phyloP scores from a whole-genome alignment of 1,140 invertebrate genomes.

The Leucophenga varia region DNA sequence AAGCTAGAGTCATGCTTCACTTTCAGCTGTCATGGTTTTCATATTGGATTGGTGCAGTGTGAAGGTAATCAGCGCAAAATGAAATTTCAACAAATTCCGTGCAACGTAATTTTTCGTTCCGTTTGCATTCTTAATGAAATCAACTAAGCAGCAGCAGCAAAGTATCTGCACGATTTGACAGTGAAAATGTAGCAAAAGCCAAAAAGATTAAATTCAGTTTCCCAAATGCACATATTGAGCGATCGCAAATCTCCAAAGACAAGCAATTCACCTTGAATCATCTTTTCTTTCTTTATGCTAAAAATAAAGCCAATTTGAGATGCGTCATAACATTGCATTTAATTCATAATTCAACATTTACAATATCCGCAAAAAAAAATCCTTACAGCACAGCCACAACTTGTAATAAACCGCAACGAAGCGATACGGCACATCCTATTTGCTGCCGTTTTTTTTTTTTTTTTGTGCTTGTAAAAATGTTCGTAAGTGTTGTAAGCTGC shows the following conservation, averaged over 20 bases:
- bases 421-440: constrained; percentile 9
- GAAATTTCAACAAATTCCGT: constrained; percentile 25
- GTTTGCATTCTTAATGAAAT: constrained; percentile 28
- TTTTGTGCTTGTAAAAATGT: constrained; percentile 18
- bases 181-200: neutral
- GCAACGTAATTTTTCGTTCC: neutral
- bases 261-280: no score
- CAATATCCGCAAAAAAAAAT: constrained; percentile 18
- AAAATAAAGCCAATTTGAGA: neutral
- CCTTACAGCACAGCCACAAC: constrained; percentile 35
- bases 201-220: no score
- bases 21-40: constrained; percentile 8
- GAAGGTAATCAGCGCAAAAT: constrained; percentile 46
- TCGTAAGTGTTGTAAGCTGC: constrained; percentile 47
- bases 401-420: constrained; percentile 1
- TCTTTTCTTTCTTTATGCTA: neutral
- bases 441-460: no score
- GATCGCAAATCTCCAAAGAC: no score
- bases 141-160: no score
- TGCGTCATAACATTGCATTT: neutral
- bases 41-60: constrained; percentile 16
- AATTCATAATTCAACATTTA: no score
- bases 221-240: no score
- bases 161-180: neutral
- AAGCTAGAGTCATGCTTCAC: constrained; percentile 4